phyloP scores from a whole-genome alignment of 2,888 invertebrate species.

The Lottia gigantea region DNA sequence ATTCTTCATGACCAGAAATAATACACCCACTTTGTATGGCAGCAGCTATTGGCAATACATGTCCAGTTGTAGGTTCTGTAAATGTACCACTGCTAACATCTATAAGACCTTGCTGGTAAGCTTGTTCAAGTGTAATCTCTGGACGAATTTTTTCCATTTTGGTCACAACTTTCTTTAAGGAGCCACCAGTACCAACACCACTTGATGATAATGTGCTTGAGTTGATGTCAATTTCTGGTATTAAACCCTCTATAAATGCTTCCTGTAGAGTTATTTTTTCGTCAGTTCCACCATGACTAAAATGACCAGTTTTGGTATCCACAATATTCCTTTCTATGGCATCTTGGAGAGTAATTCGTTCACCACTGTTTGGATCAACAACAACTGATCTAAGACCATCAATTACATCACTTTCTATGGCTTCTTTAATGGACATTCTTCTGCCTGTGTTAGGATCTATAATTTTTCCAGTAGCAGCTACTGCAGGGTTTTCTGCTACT shows the following conservation, averaged over 20 bases:
- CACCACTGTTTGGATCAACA: constrained; percentile 74
- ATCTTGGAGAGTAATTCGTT: constrained; percentile 84
- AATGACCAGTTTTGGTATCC: constrained; percentile 84
- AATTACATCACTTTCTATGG: constrained; percentile 70
- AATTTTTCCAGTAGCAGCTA: constrained; percentile 34
- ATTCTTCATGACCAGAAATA: constrained; percentile 70
- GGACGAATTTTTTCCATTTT: constrained; percentile 2
- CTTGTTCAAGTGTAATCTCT: constrained; percentile 79
- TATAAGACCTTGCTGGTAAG: constrained; percentile 72
- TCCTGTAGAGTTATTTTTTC: constrained; percentile 81
- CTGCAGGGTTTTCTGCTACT: constrained; percentile 25
- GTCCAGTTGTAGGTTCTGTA: constrained; percentile 68
- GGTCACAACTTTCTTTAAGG: constrained; percentile 73
- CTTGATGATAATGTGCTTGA: neutral
- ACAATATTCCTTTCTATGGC: constrained; percentile 90
- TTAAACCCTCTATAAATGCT: constrained; percentile 73
- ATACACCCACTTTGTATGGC: constrained; percentile 79
- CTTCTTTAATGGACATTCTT: constrained; percentile 70
- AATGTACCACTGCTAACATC: constrained; percentile 77
- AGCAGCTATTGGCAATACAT: constrained; percentile 65
- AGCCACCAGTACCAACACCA: constrained; percentile 63
- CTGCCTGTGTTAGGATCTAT: constrained; percentile 47
- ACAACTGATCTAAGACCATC: constrained; percentile 47
- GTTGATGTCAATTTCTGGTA: constrained; percentile 41
- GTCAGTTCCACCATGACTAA: constrained; percentile 74